phyloP scores from a whole-genome alignment of 2,888 invertebrate species.

The Morinoia aosen region DNA sequence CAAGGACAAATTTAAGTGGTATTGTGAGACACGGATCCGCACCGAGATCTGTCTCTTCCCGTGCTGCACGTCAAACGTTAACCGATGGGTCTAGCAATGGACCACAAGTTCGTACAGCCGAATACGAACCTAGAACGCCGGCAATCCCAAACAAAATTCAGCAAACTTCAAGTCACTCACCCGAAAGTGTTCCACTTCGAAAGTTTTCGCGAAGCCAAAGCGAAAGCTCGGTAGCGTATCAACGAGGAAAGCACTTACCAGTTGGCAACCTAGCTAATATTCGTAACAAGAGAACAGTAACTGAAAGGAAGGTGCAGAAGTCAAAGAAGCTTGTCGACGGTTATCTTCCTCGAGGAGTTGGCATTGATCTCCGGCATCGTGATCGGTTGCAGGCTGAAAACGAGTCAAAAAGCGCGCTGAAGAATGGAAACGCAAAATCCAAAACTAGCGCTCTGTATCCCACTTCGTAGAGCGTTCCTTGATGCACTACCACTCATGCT shows the following conservation, averaged over 20 bases:
- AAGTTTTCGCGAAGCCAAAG: not conserved
- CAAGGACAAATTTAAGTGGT: not conserved
- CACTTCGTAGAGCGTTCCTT: not conserved
- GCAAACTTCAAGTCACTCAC: not conserved
- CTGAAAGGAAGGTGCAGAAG: not conserved
- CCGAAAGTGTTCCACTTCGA: not conserved
- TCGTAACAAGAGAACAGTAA: not conserved
- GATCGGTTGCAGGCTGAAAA: not conserved
- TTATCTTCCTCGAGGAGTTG: conserved; percentile 27
- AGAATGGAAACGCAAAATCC: not conserved
- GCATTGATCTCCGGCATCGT: not conserved
- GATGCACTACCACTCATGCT: not conserved
- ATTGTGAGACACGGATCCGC: not conserved
- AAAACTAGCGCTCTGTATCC: not conserved
- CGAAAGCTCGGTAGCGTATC: not conserved
- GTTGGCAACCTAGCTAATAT: not conserved
- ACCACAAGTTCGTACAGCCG: not conserved
- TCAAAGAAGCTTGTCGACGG: not conserved
- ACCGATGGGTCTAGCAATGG: not conserved
- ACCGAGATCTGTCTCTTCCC: not conserved
- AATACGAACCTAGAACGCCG: not conserved
- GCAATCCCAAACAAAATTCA: not conserved
- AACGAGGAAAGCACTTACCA: not conserved
- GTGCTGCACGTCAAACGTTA: not conserved
- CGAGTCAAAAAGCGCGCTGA: too few species aligned